Base-by-base conservation (phyloP, 2,113 vertebrate genomes). In the Neodon shergylaensis region DNA sequence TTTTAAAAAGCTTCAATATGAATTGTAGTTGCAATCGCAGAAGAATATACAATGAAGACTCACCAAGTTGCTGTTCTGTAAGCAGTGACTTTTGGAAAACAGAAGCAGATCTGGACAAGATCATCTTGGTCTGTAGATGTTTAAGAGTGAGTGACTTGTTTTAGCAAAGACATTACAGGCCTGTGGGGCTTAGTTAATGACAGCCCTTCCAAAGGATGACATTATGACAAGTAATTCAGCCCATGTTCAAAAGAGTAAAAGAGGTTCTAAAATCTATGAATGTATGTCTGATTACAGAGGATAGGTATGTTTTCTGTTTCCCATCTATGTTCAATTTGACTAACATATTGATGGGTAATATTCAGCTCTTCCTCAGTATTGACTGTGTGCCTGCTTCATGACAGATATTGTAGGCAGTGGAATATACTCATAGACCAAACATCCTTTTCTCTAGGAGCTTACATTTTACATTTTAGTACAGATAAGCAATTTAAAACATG, bases 81-180 rank as follows among this genome's bases (percentile, higher is more conserved):
- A 73, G 74, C 28, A 63, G 39, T 82, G 74, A 54, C 83, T 91
- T 91, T 66, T 66, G 36, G 77, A 73, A 93, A 87, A 33, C 44
- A 92, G 73, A 82, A 52, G 42, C 77, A 70, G 73, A 82, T 91
- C 22, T n/a, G n/a, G 54, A 58, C 24, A 58, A 83, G 81, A 47
- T 76, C 61, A 65, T 2, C 44, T 93, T 95, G 88, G 36, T 61
- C 72, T 77, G 10, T 5, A 84, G 52, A 58, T 85, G 8, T 73
- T 79, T 95, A 49, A 74, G 42, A 88, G 63, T 65, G 47, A 88
- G 74, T 87, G 66, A 19, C 61, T 94, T 84, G 13, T 92, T 95
- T 95, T 70, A 94, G 58, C 82, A 94, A 87, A 82, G 22, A 28
- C 21, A 61, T 39, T 61, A 61, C 36, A 26, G 36, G 54, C 52